Evolutionary conservation across 2,888 invertebrate genomes (phyloP).

Genomic region (Tetropium fuscum): DNA sequence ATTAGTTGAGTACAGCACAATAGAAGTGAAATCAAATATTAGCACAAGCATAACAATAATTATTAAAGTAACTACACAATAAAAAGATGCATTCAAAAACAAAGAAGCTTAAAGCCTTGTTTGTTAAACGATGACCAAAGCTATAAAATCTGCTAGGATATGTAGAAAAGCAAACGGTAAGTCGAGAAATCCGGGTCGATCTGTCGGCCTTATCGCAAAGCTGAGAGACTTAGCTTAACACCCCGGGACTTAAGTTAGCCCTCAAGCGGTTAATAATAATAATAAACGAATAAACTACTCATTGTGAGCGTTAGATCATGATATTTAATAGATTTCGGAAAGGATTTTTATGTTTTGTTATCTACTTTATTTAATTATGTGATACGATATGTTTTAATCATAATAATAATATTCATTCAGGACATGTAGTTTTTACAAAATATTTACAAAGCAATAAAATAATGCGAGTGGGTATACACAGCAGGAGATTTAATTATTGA

Average conservation of each 20-base stretch:
- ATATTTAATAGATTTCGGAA: too few species aligned
- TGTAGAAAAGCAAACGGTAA: conserved; percentile 53
- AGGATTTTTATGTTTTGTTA: too few species aligned
- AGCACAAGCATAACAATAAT: conserved; percentile 1
- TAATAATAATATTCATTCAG: too few species aligned
- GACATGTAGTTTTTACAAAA: too few species aligned
- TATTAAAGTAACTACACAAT: conserved; percentile 26
- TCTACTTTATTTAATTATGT: too few species aligned
- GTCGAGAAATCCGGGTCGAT: conserved; percentile 49
- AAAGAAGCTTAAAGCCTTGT: conserved; percentile 27
- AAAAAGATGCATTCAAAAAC: conserved; percentile 32
- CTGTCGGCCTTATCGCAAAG: conserved; percentile 47
- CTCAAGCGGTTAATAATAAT: conserved; percentile 44
- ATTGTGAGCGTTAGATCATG: too few species aligned
- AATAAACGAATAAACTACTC: conserved; percentile 41
- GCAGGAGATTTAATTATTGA: too few species aligned
- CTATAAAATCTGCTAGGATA: conserved; percentile 52
- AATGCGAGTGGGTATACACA: too few species aligned
- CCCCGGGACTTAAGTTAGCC: conserved; percentile 43
- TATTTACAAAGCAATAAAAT: too few species aligned
- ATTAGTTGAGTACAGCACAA: too few species aligned
- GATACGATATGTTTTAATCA: too few species aligned
- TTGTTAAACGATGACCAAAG: conserved; percentile 40
- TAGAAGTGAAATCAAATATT: conserved; percentile 22
- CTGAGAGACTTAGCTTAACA: conserved; percentile 47